A percentile compares a stretch with the other conserved stretches of the same genome.
phyloP scores from a whole-genome alignment of 2,888 invertebrate genomes.

The Muschampia plurimacula region DNA sequence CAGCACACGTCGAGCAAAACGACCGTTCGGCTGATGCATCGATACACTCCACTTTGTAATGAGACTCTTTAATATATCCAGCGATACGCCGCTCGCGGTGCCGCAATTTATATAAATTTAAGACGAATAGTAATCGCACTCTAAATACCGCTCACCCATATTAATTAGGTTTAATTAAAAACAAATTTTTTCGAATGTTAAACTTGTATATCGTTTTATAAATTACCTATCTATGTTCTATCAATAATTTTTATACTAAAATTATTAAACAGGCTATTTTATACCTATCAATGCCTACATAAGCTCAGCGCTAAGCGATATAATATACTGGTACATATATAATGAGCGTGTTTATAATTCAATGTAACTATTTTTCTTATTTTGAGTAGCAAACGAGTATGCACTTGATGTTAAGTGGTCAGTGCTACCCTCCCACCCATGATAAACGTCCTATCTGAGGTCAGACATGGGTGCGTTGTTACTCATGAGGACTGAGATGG shows the following conservation, averaged over 20 bases:
- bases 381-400: too few species aligned
- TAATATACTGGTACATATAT: too few species aligned
- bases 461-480: too few species aligned
- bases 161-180: slow-evolving; percentile 21
- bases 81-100: slow-evolving; percentile 23
- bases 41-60: slow-evolving; percentile 34
- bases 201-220: neutral
- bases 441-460: too few species aligned
- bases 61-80: slow-evolving; percentile 37
- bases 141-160: slow-evolving; percentile 12
- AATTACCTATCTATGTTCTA: neutral
- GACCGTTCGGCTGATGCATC: slow-evolving; percentile 29
- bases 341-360: too few species aligned
- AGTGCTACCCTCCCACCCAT: too few species aligned
- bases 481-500: too few species aligned
- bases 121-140: slow-evolving; percentile 31
- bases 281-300: neutral
- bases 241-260: neutral
- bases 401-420: too few species aligned
- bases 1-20: slow-evolving; percentile 23
- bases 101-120: slow-evolving; percentile 34
- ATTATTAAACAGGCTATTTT: neutral
- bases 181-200: slow-evolving; percentile 27
- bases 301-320: too few species aligned
- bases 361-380: too few species aligned